Conservation (phyloP, 1,140 invertebrate species). For the Spodoptera frugiperda region DNA sequence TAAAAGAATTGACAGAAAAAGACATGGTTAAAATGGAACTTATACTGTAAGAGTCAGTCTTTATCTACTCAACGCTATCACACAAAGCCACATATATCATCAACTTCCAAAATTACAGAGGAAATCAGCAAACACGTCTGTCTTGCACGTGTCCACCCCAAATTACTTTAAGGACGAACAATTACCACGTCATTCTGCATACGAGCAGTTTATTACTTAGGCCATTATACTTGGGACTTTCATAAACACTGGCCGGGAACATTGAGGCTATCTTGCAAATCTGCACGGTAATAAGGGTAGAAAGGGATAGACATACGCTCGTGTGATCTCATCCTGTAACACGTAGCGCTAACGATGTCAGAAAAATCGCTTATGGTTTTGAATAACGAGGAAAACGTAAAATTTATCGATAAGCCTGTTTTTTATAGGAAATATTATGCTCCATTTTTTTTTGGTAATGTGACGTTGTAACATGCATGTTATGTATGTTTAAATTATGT, state of each 20-base stretch:
- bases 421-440: not conserved
- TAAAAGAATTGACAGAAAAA: too few species aligned
- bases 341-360: constrained; percentile 21
- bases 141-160: not conserved
- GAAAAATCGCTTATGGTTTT: constrained; percentile 24
- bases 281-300: constrained; percentile 53
- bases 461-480: too few species aligned
- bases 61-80: too few species aligned
- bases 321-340: constrained; percentile 13
- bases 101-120: not conserved
- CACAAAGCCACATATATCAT: too few species aligned
- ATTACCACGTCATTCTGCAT: constrained; percentile 30
- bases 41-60: too few species aligned
- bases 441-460: too few species aligned
- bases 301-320: constrained; percentile 50
- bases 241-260: constrained; percentile 54
- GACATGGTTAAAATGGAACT: too few species aligned
- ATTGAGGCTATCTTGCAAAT: constrained; percentile 50
- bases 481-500: too few species aligned
- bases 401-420: not conserved
- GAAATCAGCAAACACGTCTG: not conserved
- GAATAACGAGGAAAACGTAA: not conserved
- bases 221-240: constrained; percentile 41
- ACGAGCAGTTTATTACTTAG: constrained; percentile 44
- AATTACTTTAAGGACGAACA: constrained; percentile 12